These are phyloP conservation scores for Helogale parvula DNA, from an alignment of 2,113 vertebrate genomes.

Conservation along the genomic window DNA sequence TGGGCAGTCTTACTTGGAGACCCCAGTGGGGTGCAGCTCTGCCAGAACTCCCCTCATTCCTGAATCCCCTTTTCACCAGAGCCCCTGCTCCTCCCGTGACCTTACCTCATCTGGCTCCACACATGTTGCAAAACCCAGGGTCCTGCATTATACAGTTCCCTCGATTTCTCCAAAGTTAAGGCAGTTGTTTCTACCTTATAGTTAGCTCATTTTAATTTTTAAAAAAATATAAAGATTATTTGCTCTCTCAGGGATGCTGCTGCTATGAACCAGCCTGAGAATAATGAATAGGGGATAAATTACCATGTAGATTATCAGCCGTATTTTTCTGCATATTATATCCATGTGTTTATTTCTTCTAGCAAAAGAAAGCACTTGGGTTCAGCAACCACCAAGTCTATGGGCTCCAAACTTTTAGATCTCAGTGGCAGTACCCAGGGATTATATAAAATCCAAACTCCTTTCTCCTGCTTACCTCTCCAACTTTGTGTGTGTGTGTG, in stretches of 20 bases:
- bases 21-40: background rate
- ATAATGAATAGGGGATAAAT: background rate
- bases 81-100: background rate
- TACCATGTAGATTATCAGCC: background rate
- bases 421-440: background rate
- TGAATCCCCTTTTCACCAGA: background rate
- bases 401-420: background rate
- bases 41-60: background rate
- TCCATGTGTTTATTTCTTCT: background rate
- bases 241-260: background rate
- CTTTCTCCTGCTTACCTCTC: background rate
- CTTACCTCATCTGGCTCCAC: background rate
- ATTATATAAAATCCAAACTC: background rate
- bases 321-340: background rate
- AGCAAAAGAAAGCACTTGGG: background rate
- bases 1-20: background rate
- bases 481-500: background rate
- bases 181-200: background rate
- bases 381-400: background rate
- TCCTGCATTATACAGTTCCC: background rate
- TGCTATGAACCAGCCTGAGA: background rate
- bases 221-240: background rate
- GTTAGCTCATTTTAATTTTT: background rate
- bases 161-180: background rate
- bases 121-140: background rate